Base-by-base conservation (phyloP, 53 echinoderm and acorn worm species). In the Temnopleurus reevesii region DNA sequence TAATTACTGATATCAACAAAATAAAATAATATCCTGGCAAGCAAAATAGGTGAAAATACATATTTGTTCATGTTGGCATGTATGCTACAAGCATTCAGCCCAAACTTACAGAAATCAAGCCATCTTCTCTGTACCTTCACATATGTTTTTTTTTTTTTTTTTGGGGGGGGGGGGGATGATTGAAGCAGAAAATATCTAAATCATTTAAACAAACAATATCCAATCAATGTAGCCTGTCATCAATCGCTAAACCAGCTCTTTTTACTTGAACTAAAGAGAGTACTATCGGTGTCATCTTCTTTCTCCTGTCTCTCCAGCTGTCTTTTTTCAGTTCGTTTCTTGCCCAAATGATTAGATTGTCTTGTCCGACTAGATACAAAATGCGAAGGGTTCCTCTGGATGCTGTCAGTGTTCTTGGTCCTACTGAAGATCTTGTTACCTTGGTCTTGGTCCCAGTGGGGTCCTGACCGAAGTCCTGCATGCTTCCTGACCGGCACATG, bases 401-500 rank as follows among this genome's bases (percentile, higher is more conserved):
- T 87, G 53, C 88, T 34, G 45, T 87, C 88, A n/a, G 4, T 21
- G 12, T 53, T 65, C 53, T n/a, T n/a, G 6, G 2, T 1, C 27
- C 28, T 66, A 1, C 6, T 2, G 13, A 17, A 23, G 45, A 5
- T 12, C 18, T 65, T 49, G 17, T 13, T 27, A 30, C 5, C 30
- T 9, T 17, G 31, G 33, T 29, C 53, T 43, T 59, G 28, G n/a
- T 86, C 86, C 88, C 88, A 87, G 29, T 87, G 88, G n/a, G 71
- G 66, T 31, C 88, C 88, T 18, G 92, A 84, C 55, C 92, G 90
- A 5, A 98, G 80, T 28, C 98, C 98, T 5, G 47, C 21, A 33
- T 95, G 95, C 76, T 99, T 99, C 24, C 99, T 91, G 18, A 60
- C 87, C 12, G 99, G 99, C 9, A 99, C 99, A 63, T 93, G 93